These are phyloP conservation scores for Zoanthus sociatus DNA, from an alignment of 92 coral and sea anemone genomes.

Conservation along the genomic window DNA sequence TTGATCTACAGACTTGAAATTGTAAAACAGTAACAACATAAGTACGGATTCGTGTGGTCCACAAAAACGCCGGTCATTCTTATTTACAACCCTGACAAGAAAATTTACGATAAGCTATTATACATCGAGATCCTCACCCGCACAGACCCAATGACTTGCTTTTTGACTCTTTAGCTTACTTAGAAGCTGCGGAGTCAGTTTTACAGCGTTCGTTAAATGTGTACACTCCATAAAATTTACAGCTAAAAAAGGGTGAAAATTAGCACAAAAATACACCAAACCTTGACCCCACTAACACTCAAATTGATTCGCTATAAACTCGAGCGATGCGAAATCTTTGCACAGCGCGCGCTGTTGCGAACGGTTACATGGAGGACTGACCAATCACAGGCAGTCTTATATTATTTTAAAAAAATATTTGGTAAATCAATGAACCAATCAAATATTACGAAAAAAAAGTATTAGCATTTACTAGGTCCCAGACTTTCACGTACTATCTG, in stretches of 20 bases:
- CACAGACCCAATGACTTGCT: slow-evolving; percentile 87
- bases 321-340: slow-evolving; percentile 78
- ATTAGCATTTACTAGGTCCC: slow-evolving; percentile 2
- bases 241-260: slow-evolving; percentile 42
- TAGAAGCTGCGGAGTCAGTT: slow-evolving; percentile 84
- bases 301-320: slow-evolving; percentile 64
- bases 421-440: slow-evolving; percentile 30
- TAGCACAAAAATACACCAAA: slow-evolving; percentile 53
- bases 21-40: slow-evolving; percentile 29
- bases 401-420: neutral
- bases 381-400: slow-evolving; percentile 80
- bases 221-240: slow-evolving; percentile 90
- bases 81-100: neutral
- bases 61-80: slow-evolving; percentile 34
- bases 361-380: slow-evolving; percentile 74
- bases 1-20: slow-evolving; percentile 84
- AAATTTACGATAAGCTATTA: neutral
- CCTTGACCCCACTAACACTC: slow-evolving; percentile 54
- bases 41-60: neutral
- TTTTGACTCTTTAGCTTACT: slow-evolving; percentile 83
- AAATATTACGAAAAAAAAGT: slow-evolving; percentile 10
- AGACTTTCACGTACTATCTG: neutral
- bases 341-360: slow-evolving; percentile 73
- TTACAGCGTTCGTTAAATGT: slow-evolving; percentile 89
- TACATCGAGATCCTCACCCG: slow-evolving; percentile 64